phyloP scores from a whole-genome alignment of 2,888 invertebrate genomes.

The Lydus trimaculatus region DNA sequence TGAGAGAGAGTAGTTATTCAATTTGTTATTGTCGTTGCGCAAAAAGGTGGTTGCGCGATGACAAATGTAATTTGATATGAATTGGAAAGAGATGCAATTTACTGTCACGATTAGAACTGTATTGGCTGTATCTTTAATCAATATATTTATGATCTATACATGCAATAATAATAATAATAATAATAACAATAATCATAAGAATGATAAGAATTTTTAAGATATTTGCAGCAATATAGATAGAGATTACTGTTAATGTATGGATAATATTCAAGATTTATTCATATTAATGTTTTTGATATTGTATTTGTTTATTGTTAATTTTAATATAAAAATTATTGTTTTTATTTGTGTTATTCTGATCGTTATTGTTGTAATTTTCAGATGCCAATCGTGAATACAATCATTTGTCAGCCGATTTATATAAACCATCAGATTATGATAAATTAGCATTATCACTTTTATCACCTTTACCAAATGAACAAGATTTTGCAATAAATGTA shows the following conservation, averaged over 20 bases:
- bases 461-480: constrained; percentile 98
- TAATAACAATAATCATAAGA: too few relatives aligned
- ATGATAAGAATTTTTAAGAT: too few relatives aligned
- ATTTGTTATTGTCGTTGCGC: constrained; percentile 27
- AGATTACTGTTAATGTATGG: too few relatives aligned
- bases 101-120: background rate
- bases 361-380: constrained; percentile 48
- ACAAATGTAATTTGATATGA: constrained; percentile 41
- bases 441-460: constrained; percentile 88
- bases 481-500: constrained; percentile 97
- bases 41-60: constrained; percentile 37
- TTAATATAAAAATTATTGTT: too few relatives aligned
- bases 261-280: too few relatives aligned
- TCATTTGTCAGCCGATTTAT: constrained; percentile 72
- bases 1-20: constrained; percentile 22
- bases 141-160: background rate
- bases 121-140: background rate
- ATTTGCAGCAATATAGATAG: too few relatives aligned
- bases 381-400: constrained; percentile 70
- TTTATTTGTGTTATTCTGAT: background rate
- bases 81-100: background rate
- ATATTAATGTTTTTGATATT: too few relatives aligned
- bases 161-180: background rate
- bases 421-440: constrained; percentile 80
- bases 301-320: too few relatives aligned